Evolutionary conservation across 2,888 invertebrate species (phyloP), one percentile per base, ranked within the genome.

Genomic region (Pterostichus niger): DNA sequence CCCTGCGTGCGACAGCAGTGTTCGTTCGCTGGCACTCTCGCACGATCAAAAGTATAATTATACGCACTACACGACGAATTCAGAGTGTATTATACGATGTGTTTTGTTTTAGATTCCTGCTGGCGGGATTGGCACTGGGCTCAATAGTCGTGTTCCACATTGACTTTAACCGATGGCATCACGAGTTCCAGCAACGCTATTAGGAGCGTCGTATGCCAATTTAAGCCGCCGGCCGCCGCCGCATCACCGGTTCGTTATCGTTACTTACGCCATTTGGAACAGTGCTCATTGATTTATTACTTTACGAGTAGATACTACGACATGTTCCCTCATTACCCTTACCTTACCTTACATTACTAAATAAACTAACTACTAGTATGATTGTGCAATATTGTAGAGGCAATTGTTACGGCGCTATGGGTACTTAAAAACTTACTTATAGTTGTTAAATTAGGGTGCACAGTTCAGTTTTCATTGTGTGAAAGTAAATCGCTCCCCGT

Each of bases 61-160:
- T 4, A 7, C 31, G 31, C 7, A 10, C 1, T 31, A 6, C 2
- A 35, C 13, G n/a, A 46, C 6, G 9, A 6, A 6, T 1, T 3
- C 40, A 40, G 5, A 40, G 6, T 40, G 9, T 24, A 9, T 40
- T 40, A 24, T 24, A 24, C 24, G 24, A 3, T 24, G 24, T 59
- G 24, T 17, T 59, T 24, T 24, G 15, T 24, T 35, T 35, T 91
- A 99, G 98, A 90, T 99, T 98, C 92, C 93, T 99, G 86, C 92
- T 99, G 88, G 99, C 99, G 87, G 99, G 99, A 80, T 92, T 99
- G 83, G 97, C 98, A 83, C 97, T 99, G 86, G 99, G 99, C 79
- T 98, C 99, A 79, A 95, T 99, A 86, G 97, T 99, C 84, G 98
- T 99, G 87, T 99, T 99, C 92, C 99, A 99, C 92, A 98, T 99